Base-by-base conservation (phyloP, 1,140 invertebrate genomes). In the Hylaeus volcanicus region DNA sequence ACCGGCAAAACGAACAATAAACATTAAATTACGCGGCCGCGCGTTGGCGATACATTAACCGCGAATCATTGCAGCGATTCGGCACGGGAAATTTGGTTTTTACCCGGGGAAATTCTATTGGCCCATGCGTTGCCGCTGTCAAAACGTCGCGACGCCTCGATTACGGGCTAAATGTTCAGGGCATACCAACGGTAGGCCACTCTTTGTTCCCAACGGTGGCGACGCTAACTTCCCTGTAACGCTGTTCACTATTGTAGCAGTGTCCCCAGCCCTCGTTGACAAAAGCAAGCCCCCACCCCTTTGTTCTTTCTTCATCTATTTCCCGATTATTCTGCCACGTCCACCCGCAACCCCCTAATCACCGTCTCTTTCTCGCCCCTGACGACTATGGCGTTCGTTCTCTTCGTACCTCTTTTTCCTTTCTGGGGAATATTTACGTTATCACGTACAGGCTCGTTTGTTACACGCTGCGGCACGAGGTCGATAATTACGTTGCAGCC, bases 401-500 rank as follows among this genome's bases (percentile, higher is more conserved):
- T 56, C 73, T 61, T 77, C 51, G 76, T 63, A 26, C 63, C 45
- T 61, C 41, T 48, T 82, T 86, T 88, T 86, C 58, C 74, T 86
- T 88, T 86, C 66, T 26, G 0, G 58, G 14, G 61, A 74, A 85
- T 86, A 88, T 86, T 88, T 86, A 85, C 77, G 61, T 74, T 76
- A 74, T 58, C 68, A 26, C 26, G 68, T 66, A 60, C 64, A 68
- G 45, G 64, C 64, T 37, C 82, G 82, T 86, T 81, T 74, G 84
- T 84, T 87, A 86, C 83, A 69, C 64, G 64, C 64, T 41, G 70
- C 82, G 72, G 43, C 72, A 61, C 74, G 14, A 73, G 65, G 48
- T 74, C 83, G 88, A 88, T 89, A 89, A 89, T 89, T 89, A 89
- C 85, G 81, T 88, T 83, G 75, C 74, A 77, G 81, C 74, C 84